Evolutionary conservation across 2,113 vertebrate genomes (phyloP), one percentile per base, ranked within the genome.

Genomic region (Sander lucioperca): DNA sequence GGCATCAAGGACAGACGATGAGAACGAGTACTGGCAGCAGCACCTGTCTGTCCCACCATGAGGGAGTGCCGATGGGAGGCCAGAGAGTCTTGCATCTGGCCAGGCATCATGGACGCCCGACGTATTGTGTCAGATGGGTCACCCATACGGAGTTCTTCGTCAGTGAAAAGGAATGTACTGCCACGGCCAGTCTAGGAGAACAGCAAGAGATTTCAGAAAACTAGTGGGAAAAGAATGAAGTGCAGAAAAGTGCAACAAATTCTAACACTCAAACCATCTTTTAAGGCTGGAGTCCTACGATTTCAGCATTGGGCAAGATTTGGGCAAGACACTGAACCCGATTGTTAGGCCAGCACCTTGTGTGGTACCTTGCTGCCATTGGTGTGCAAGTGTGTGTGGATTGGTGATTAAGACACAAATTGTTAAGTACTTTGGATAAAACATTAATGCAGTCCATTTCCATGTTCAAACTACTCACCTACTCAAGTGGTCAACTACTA

Each of bases 101-200:
- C 61, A 0, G 97, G 96, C 87, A 96, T 94, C 88, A 96, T 92
- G 69, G 96, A 97, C n/a, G 95, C 97, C 0, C 97, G 93, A 0
- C 96, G 95, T 87, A 99, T 93, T 0, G 97, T 99, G 88, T 98
- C 98, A 2, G 83, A 85, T 0, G 98, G 98, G 80, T 99, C 97
- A 0, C 98, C 98, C 0, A 80, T 95, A 48, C 96, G 97, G 71
- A 99, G 80, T 6, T 99, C 98, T 48, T 99, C 97, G 0, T 99
- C 98, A 0, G 97, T 97, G 87, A 97, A 94, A 47, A 84, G 58
- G 5, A 94, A 91, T 33, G 63, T 58, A 77, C 78, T 47, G 73
- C 81, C 64, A 79, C 94, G n/a, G 50, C 86, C 80, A 3, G 96
- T 93, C 98, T 99, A 73, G 0, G 65, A 19, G 57, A 70, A 58